These are phyloP conservation scores for Malacosoma neustria DNA, from an alignment of 2,888 invertebrate species.

Conservation along the genomic window DNA sequence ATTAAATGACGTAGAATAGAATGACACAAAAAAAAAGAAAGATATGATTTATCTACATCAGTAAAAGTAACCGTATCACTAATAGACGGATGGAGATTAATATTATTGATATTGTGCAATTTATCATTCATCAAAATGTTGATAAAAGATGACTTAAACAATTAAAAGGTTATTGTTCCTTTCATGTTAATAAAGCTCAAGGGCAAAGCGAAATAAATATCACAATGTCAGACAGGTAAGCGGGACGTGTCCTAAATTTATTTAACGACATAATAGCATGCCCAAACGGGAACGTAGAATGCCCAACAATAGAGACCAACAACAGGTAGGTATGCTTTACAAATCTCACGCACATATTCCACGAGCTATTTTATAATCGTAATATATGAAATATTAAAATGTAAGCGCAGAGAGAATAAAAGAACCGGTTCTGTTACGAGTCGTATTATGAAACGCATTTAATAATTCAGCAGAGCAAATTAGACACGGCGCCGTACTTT, in stretches of 20 bases:
- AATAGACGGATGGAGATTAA: neutral
- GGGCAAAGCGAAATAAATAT: conserved; percentile 18
- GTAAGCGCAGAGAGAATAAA: conserved; percentile 21
- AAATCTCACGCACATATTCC: conserved; percentile 43
- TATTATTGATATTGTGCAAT: neutral
- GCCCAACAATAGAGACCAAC: conserved; percentile 38
- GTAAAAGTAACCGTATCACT: too few species aligned
- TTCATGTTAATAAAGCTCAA: conserved; percentile 16
- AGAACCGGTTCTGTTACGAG: conserved; percentile 53
- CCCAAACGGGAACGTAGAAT: conserved; percentile 9
- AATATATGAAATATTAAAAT: conserved; percentile 32
- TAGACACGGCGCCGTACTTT: conserved; percentile 55
- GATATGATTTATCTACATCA: neutral
- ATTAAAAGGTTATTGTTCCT: neutral
- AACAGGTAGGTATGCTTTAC: conserved; percentile 43
- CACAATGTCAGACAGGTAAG: conserved; percentile 30
- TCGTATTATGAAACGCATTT: conserved; percentile 60
- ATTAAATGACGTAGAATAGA: neutral
- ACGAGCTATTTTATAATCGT: conserved; percentile 32
- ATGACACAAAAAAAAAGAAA: neutral
- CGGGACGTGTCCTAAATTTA: conserved; percentile 32
- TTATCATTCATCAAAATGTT: neutral
- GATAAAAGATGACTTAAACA: conserved; percentile 12
- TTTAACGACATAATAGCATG: conserved; percentile 37
- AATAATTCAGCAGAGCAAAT: conserved; percentile 50